Conservation (phyloP, 2,797 vertebrate genomes). For the Acrocephalus scirpaceus region DNA sequence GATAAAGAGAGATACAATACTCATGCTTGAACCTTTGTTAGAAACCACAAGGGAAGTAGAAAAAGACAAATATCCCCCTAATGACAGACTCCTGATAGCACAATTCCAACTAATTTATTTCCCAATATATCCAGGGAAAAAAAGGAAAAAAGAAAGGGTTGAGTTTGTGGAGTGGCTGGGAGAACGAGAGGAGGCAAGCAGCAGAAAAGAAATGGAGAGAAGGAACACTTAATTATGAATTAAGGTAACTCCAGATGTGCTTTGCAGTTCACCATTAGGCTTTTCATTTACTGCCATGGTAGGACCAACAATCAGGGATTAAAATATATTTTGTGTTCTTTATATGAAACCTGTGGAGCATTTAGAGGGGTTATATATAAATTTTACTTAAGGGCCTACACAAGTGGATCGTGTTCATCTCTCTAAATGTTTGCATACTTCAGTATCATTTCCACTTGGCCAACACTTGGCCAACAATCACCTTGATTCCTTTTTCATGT, state of each 20-base stretch:
- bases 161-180: neutral
- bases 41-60: slow-evolving; percentile 61
- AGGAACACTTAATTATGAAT: neutral
- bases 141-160: neutral
- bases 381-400: neutral
- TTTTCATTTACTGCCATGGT: neutral
- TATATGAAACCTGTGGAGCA: neutral
- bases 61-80: slow-evolving; percentile 68
- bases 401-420: neutral
- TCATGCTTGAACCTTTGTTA: slow-evolving; percentile 62
- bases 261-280: neutral
- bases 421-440: neutral
- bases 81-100: slow-evolving; percentile 70
- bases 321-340: neutral
- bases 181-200: neutral
- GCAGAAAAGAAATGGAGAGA: neutral
- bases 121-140: neutral
- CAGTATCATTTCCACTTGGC: neutral
- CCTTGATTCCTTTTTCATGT: accelerated
- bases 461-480: neutral
- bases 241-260: neutral
- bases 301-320: neutral
- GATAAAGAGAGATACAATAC: slow-evolving; percentile 63
- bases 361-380: neutral
- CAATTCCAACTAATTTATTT: slow-evolving; percentile 71